These are phyloP conservation scores for Boloria euphrosyne DNA, from an alignment of 2,888 invertebrate genomes.

Conservation along the genomic window DNA sequence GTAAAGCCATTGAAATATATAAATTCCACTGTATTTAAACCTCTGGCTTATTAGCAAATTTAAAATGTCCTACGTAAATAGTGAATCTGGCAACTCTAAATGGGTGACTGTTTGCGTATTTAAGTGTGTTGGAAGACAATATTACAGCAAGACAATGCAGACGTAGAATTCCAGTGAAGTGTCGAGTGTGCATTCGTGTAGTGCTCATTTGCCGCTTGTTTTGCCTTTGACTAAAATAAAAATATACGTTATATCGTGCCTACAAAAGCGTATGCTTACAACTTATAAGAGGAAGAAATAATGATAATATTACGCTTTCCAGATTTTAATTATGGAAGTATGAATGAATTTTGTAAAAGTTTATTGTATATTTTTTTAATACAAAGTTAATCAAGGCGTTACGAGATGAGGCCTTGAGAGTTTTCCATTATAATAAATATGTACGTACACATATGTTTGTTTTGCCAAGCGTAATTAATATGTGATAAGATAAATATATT, in stretches of 20 bases:
- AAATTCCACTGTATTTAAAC: slow-evolving; percentile 10
- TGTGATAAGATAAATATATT: too few relatives aligned
- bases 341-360: background rate
- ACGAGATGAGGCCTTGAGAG: too few relatives aligned
- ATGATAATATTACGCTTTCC: background rate
- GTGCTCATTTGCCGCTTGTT: slow-evolving; percentile 27
- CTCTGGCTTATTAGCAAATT: slow-evolving; percentile 1
- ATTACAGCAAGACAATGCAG: slow-evolving; percentile 40
- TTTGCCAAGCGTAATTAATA: too few relatives aligned
- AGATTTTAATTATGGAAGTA: background rate
- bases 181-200: slow-evolving; percentile 19
- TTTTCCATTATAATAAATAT: too few relatives aligned
- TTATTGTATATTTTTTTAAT: too few relatives aligned
- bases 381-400: too few relatives aligned
- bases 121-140: slow-evolving; percentile 44
- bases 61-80: background rate
- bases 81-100: background rate
- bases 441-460: too few relatives aligned
- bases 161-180: slow-evolving; percentile 28
- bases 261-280: background rate
- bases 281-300: background rate
- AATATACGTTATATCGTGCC: background rate
- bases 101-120: slow-evolving; percentile 42
- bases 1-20: background rate
- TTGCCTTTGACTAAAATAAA: slow-evolving; percentile 22